A percentile compares a stretch with the other conserved stretches of the same genome.
These are phyloP conservation scores for Drosophila mimetica DNA, from an alignment of 2,888 invertebrate species.

Conservation along the genomic window DNA sequence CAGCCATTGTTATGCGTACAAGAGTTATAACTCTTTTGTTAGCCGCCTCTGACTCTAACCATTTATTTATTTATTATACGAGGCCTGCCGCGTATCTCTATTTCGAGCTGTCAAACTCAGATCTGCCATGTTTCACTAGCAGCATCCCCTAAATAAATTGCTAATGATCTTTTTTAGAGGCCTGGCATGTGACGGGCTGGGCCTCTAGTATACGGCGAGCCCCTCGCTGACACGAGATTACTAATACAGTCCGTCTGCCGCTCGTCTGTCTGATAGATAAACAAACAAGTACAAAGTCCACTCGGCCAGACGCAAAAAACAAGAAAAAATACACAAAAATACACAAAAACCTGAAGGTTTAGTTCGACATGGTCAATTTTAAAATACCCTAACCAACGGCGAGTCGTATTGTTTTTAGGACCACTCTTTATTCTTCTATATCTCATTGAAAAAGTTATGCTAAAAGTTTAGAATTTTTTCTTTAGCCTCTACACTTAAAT, in stretches of 20 bases:
- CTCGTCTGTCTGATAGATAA: constrained; percentile 29
- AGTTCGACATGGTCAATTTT: neutral
- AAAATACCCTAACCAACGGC: neutral
- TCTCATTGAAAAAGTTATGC: no score
- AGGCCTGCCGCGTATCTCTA: constrained; percentile 4
- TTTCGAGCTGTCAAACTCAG: constrained; percentile 50
- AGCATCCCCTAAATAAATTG: constrained; percentile 41
- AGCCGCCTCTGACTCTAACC: constrained; percentile 62
- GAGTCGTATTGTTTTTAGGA: neutral
- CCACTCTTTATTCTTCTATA: no score
- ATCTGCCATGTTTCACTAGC: constrained; percentile 12
- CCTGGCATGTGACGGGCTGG: constrained; percentile 56
- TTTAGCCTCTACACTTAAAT: no score
- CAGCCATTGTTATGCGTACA: constrained; percentile 51
- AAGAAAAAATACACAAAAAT: neutral
- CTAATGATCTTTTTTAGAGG: constrained; percentile 71
- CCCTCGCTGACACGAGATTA: constrained; percentile 26
- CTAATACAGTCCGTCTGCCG: constrained; percentile 15
- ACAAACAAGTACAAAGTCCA: constrained; percentile 42
- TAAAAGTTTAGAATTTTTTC: no score
- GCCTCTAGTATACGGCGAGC: constrained; percentile 19
- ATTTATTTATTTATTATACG: constrained; percentile 76
- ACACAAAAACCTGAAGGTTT: constrained; percentile 2
- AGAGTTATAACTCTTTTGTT: constrained; percentile 71
- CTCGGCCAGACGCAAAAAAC: constrained; percentile 8